These are phyloP conservation scores for Drosophila melanica DNA, from an alignment of 1,140 invertebrate species.

Conservation along the genomic window DNA sequence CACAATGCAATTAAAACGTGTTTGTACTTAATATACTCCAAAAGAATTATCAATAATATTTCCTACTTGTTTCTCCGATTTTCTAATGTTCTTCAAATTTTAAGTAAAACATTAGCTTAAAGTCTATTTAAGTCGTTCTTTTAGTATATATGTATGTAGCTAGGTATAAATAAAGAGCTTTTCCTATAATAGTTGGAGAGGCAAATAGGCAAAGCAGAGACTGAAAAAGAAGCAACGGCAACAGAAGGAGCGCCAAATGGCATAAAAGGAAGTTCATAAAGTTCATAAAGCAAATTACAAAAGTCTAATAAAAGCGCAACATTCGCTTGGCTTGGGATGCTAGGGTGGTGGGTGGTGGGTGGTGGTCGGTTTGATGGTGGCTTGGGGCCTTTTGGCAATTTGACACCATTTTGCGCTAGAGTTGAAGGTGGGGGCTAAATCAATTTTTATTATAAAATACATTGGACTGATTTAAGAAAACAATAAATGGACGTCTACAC, in stretches of 20 bases:
- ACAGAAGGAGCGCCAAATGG: constrained; percentile 22
- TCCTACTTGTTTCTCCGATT: too few species aligned
- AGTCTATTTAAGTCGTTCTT: too few species aligned
- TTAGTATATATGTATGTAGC: not conserved
- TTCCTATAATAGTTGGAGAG: constrained; percentile 8
- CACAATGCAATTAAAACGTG: not conserved
- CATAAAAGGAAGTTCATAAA: constrained; percentile 59
- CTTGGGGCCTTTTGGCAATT: constrained; percentile 10
- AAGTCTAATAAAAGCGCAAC: constrained; percentile 65
- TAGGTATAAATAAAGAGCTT: not conserved
- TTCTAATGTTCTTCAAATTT: too few species aligned
- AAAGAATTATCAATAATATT: too few species aligned
- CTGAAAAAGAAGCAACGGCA: not conserved
- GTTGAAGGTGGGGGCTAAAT: constrained; percentile 37
- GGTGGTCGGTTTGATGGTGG: not conserved
- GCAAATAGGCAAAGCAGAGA: constrained; percentile 21
- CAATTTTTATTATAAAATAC: constrained; percentile 79
- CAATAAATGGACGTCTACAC: constrained; percentile 70
- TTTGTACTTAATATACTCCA: too few species aligned
- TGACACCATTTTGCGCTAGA: constrained; percentile 52
- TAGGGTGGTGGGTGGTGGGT: not conserved
- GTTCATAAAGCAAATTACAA: constrained; percentile 78
- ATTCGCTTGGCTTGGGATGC: constrained; percentile 8
- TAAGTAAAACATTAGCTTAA: too few species aligned
- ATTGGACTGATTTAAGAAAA: constrained; percentile 81